These are phyloP conservation scores for Dexiosoma caninum DNA, from an alignment of 2,888 invertebrate genomes.

Conservation along the genomic window DNA sequence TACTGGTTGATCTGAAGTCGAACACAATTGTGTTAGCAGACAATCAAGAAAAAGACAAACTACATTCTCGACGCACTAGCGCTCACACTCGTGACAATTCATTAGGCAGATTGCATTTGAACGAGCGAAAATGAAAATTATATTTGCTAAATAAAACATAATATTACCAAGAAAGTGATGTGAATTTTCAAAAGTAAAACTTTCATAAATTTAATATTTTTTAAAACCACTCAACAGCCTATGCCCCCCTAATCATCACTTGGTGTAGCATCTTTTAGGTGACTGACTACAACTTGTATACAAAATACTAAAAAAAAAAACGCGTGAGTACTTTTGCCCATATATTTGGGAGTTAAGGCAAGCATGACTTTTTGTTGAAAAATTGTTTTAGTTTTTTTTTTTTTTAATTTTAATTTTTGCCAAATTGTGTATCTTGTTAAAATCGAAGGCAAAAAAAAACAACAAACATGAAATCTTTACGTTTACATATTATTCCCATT, in stretches of 20 bases:
- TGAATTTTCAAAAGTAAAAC: too few species aligned
- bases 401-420: slow-evolving; percentile 25
- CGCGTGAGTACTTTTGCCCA: not conserved
- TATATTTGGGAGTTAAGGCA: not conserved
- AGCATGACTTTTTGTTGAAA: slow-evolving; percentile 14
- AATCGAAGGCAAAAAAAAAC: slow-evolving; percentile 22
- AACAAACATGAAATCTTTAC: slow-evolving; percentile 60
- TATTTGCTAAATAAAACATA: too few species aligned
- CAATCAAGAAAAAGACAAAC: slow-evolving; percentile 43
- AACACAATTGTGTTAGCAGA: slow-evolving; percentile 55
- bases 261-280: slow-evolving; percentile 23
- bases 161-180: too few species aligned
- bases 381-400: slow-evolving; percentile 3
- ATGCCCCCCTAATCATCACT: not conserved
- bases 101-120: not conserved
- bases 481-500: slow-evolving; percentile 64
- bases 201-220: too few species aligned
- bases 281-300: slow-evolving; percentile 60
- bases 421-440: slow-evolving; percentile 57
- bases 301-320: slow-evolving; percentile 14
- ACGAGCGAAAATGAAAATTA: too few species aligned
- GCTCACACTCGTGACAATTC: not conserved
- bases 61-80: not conserved
- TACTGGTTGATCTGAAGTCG: slow-evolving; percentile 45
- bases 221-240: not conserved